Conservation (phyloP, 2,113 vertebrate species). For the Motacilla alba region DNA sequence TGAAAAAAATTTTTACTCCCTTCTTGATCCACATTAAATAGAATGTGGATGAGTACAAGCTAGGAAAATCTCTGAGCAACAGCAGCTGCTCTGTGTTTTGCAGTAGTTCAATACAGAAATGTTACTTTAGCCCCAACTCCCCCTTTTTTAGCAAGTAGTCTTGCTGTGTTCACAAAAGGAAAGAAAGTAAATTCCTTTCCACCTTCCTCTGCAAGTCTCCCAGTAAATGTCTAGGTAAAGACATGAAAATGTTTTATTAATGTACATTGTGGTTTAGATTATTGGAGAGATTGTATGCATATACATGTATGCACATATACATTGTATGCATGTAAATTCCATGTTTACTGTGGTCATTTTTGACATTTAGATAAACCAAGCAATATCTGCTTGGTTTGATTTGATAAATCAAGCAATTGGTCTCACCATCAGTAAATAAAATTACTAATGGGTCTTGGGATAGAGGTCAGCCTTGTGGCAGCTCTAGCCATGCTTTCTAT, state of each 20-base stretch:
- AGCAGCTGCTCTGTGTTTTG: neutral
- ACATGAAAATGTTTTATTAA: neutral
- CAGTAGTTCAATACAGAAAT: neutral
- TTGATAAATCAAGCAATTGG: neutral
- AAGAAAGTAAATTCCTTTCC: neutral
- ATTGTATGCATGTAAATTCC: neutral
- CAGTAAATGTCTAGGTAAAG: neutral
- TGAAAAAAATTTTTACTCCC: neutral
- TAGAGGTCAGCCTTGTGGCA: neutral
- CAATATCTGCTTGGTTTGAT: neutral
- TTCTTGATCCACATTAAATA: neutral
- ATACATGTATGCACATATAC: neutral
- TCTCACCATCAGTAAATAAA: neutral
- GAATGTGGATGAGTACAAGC: neutral
- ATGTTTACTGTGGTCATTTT: neutral
- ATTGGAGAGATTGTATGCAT: neutral
- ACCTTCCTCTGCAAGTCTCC: neutral
- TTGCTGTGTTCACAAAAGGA: neutral
- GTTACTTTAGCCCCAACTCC: neutral
- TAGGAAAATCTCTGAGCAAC: neutral
- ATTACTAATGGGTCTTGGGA: neutral
- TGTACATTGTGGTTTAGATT: neutral
- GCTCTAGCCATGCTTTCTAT: neutral
- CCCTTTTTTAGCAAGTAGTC: neutral
- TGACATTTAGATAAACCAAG: neutral